phyloP scores from a whole-genome alignment of 2,888 invertebrate species.

The Tanypteryx hageni region DNA sequence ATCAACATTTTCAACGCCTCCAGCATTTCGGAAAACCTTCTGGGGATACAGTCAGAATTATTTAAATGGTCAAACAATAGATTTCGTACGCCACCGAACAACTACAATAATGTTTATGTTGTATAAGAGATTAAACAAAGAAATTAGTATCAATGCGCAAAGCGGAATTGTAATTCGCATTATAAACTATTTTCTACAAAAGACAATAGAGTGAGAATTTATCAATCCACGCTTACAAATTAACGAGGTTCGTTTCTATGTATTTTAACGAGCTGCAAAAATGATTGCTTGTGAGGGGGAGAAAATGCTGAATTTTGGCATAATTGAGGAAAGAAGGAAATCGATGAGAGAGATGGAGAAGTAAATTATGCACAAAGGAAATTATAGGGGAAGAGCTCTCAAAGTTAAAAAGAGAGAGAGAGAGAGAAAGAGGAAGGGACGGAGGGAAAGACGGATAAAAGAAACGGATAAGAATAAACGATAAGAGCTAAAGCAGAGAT shows the following conservation, averaged over 20 bases:
- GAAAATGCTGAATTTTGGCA: background rate
- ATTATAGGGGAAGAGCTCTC: background rate
- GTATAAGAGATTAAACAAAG: too few relatives aligned
- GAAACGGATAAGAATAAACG: background rate
- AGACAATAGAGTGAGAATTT: background rate
- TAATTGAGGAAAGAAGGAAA: background rate
- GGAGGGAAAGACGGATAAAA: background rate
- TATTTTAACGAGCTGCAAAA: background rate
- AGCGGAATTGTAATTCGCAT: too few relatives aligned
- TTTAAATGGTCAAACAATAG: background rate
- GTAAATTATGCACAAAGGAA: background rate
- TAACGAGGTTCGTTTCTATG: background rate
- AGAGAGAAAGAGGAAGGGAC: background rate
- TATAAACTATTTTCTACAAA: too few relatives aligned
- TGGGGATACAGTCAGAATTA: background rate
- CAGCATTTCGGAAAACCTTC: background rate
- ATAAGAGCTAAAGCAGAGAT: too few relatives aligned
- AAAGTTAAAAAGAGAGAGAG: background rate
- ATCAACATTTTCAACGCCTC: background rate
- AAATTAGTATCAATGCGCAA: too few relatives aligned
- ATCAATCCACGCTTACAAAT: background rate
- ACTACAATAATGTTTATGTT: background rate
- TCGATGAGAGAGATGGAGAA: background rate
- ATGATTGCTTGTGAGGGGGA: background rate
- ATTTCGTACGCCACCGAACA: background rate